Base-by-base conservation (phyloP, 2,113 vertebrate species). In the Nothoprocta pentlandii region DNA sequence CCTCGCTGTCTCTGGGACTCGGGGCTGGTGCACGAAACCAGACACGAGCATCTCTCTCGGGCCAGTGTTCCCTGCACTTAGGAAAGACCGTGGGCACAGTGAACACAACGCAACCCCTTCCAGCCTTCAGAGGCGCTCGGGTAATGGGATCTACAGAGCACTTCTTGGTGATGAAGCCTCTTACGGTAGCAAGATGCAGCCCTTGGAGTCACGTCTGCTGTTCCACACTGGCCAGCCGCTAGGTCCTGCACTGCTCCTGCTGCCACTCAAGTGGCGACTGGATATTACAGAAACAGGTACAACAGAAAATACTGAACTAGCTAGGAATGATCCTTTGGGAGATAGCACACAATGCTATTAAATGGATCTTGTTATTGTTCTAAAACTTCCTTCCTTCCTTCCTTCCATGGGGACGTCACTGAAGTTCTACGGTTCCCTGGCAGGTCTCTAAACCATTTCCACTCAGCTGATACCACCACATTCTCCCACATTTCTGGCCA, bases 371-470 rank as follows among this genome's bases (percentile, higher is more conserved):
- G 59, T 32, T 7, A 32, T 15, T 54, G 11, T 59, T 41, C 49
- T 41, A 51, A 64, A n/a, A 47, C 9, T 83, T 39, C 36, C 36
- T 39, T 39, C 36, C 36, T 8, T 83, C 47, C 34, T 51, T 63
- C 42, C 36, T 69, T 39, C 10, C 6, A 23, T 1, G 2, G 3
- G 4, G 4, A 74, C n/a, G 64, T 74, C 34, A 68, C 0, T 19
- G 7, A 67, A 36, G 11, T 21, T 61, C 67, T 30, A 25, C 49
- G 44, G 39, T 15, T 19, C 73, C 9, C 10, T 30, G 34, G 39
- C 56, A 68, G 77, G 46, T 58, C 16, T 21, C 16, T 4, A 9
- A 34, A 25, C 39, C 22, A 28, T 63, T 84, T 74, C 34, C 54
- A 44, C 26, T 36, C 44, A 7, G 47, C 9, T 71, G 67, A 25